These are phyloP conservation scores for Agrotis puta DNA, from an alignment of 2,888 invertebrate species.

Conservation along the genomic window DNA sequence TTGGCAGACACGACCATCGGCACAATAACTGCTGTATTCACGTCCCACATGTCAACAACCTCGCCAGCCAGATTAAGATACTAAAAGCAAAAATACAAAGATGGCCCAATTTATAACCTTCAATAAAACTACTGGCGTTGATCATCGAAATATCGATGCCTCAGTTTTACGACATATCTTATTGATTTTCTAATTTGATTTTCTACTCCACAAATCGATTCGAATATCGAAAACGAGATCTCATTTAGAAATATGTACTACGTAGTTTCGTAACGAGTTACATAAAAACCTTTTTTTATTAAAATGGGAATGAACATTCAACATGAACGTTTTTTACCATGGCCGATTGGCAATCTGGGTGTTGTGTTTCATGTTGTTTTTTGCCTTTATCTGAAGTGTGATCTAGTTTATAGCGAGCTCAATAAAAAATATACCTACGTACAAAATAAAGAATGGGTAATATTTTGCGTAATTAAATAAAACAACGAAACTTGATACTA, in stretches of 20 bases:
- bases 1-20: too few species aligned
- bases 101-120: not conserved
- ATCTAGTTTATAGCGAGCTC: slow-evolving; percentile 40
- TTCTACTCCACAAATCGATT: slow-evolving; percentile 30
- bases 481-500: not conserved
- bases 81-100: not conserved
- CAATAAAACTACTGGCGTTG: slow-evolving; percentile 1
- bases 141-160: not conserved
- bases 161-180: slow-evolving; percentile 3
- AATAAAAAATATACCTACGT: not conserved
- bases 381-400: slow-evolving; percentile 27
- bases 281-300: slow-evolving; percentile 52
- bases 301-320: slow-evolving; percentile 42
- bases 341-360: slow-evolving; percentile 34
- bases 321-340: slow-evolving; percentile 52
- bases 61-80: too few species aligned
- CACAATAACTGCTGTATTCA: too few species aligned
- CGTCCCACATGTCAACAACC: too few species aligned
- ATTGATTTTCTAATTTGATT: not conserved
- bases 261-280: slow-evolving; percentile 41
- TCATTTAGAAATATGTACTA: slow-evolving; percentile 44
- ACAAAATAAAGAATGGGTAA: not conserved
- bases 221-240: slow-evolving; percentile 38
- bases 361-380: slow-evolving; percentile 40
- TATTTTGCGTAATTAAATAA: not conserved